These are phyloP conservation scores for Montipora cactus DNA, from an alignment of 64 coral and sea anemone species.

Conservation along the genomic window DNA sequence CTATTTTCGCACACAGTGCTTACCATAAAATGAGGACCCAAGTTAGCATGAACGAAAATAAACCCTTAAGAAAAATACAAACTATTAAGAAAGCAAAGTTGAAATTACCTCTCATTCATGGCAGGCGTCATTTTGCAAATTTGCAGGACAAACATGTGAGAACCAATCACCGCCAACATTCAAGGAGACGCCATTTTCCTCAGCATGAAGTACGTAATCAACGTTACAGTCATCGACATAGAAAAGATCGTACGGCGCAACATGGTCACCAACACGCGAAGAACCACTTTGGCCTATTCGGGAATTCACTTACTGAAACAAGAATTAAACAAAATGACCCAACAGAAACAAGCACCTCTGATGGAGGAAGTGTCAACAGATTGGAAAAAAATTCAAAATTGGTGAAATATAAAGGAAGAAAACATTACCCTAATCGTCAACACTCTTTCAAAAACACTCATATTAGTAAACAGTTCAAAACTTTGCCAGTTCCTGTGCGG, in stretches of 20 bases:
- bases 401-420: neutral
- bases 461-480: neutral
- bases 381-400: neutral
- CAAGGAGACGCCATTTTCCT: neutral
- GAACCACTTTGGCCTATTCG: neutral
- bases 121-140: neutral
- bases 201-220: neutral
- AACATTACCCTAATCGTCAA: neutral
- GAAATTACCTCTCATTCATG: neutral
- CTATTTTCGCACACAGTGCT: neutral
- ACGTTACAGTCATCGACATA: neutral
- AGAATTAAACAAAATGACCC: neutral
- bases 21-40: neutral
- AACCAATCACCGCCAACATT: neutral
- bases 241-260: neutral
- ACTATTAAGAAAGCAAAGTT: neutral
- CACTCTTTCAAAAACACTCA: neutral
- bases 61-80: neutral
- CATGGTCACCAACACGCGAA: neutral
- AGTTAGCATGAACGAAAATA: neutral
- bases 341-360: neutral
- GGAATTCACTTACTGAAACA: neutral
- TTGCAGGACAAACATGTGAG: neutral
- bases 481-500: neutral
- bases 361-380: neutral